These are phyloP conservation scores for Nebria ingens DNA, from an alignment of 1,140 invertebrate species.

Conservation along the genomic window DNA sequence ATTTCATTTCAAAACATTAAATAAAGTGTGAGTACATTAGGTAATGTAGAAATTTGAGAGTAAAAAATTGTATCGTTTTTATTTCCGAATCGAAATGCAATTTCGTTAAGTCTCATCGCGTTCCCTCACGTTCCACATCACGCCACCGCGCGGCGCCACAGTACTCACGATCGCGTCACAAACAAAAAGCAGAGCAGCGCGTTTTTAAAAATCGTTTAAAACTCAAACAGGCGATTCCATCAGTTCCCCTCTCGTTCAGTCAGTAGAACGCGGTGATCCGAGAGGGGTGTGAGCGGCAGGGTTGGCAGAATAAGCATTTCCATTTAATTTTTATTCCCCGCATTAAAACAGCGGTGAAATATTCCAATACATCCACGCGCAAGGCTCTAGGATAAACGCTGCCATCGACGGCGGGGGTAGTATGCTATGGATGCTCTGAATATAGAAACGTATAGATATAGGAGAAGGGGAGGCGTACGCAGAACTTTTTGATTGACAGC, in stretches of 20 bases:
- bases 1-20: too few relatives aligned
- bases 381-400: not conserved
- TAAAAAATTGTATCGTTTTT: not conserved
- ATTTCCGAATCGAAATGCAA: conserved; percentile 5
- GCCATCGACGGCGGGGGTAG: conserved; percentile 4
- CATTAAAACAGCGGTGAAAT: conserved; percentile 25
- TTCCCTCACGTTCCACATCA: not conserved
- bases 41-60: not conserved
- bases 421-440: conserved; percentile 13
- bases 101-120: not conserved
- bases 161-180: not conserved
- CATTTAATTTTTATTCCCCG: conserved; percentile 32
- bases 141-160: not conserved
- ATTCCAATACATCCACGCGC: conserved; percentile 29
- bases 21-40: not conserved
- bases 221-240: conserved; percentile 12
- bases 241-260: conserved; percentile 1
- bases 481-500: conserved; percentile 48
- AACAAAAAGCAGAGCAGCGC: not conserved
- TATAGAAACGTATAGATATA: conserved; percentile 16
- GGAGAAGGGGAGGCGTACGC: conserved; percentile 23
- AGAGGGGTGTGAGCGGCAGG: conserved; percentile 7
- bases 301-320: conserved; percentile 26
- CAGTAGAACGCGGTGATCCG: conserved; percentile 3
- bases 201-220: conserved; percentile 34